phyloP scores from a whole-genome alignment of 2,113 vertebrate genomes.

The Ceuthmochares aereus region DNA sequence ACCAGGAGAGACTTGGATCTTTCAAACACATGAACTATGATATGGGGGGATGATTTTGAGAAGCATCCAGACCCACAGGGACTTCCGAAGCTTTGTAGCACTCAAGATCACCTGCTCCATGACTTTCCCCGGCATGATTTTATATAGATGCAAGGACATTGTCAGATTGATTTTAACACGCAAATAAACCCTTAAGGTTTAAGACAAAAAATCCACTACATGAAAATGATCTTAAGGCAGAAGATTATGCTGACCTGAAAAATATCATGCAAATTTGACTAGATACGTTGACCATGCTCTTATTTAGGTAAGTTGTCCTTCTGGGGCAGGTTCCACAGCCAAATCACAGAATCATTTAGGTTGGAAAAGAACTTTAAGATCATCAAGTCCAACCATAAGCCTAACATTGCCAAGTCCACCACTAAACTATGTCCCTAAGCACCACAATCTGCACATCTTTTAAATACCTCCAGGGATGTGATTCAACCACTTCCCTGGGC shows the following conservation, averaged over 20 bases:
- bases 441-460: too few relatives aligned
- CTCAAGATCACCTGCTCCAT: too few relatives aligned
- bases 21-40: neutral
- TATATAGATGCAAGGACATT: neutral
- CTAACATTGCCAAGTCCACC: too few relatives aligned
- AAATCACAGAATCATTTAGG: neutral
- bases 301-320: neutral
- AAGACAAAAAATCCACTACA: neutral
- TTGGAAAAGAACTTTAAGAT: too few relatives aligned
- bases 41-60: neutral
- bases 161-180: neutral
- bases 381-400: too few relatives aligned
- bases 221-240: neutral
- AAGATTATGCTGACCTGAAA: neutral
- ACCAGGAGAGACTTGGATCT: neutral
- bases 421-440: too few relatives aligned
- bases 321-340: neutral
- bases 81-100: neutral
- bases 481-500: too few relatives aligned
- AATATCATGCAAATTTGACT: neutral
- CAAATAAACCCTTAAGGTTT: neutral
- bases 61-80: neutral
- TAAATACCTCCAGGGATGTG: too few relatives aligned
- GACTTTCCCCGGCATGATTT: too few relatives aligned
- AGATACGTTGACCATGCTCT: neutral